Evolutionary conservation across 1,140 invertebrate species (phyloP).

Genomic region (Vanessa atalanta): DNA sequence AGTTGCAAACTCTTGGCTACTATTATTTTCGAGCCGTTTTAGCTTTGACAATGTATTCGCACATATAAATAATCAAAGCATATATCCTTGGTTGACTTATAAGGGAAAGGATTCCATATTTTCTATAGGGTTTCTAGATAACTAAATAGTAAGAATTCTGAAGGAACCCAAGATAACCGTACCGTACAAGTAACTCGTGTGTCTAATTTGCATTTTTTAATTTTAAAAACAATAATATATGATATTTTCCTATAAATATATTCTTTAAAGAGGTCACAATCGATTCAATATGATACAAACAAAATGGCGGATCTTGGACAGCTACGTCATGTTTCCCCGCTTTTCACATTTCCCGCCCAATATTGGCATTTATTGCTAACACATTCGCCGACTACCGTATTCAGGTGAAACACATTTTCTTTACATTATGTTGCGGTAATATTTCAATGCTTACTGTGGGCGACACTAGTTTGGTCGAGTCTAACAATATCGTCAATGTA

Average conservation of each 20-base stretch:
- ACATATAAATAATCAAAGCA: too few species aligned
- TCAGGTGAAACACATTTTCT: conserved; percentile 9
- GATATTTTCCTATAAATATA: conserved; percentile 13
- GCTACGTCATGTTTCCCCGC: conserved; percentile 35
- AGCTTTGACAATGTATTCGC: too few species aligned
- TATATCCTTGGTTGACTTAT: too few species aligned
- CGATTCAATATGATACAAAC: conserved; percentile 12
- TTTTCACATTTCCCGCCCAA: conserved; percentile 52
- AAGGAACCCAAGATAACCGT: too few species aligned
- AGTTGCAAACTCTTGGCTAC: too few species aligned
- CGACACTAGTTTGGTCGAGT: not conserved
- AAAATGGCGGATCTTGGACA: conserved; percentile 22
- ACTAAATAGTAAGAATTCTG: too few species aligned
- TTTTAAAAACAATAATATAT: not conserved
- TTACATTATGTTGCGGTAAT: not conserved
- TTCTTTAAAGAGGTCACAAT: not conserved
- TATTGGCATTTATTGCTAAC: conserved; percentile 40
- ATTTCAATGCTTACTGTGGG: conserved; percentile 6
- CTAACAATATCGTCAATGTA: conserved; percentile 9
- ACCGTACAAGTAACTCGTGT: too few species aligned
- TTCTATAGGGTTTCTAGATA: too few species aligned
- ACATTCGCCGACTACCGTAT: conserved; percentile 34
- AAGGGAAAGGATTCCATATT: too few species aligned
- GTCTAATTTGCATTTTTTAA: too few species aligned
- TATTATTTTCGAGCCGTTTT: too few species aligned